Evolutionary conservation across 2,113 vertebrate genomes (phyloP).

Genomic region (Zonotrichia leucophrys): DNA sequence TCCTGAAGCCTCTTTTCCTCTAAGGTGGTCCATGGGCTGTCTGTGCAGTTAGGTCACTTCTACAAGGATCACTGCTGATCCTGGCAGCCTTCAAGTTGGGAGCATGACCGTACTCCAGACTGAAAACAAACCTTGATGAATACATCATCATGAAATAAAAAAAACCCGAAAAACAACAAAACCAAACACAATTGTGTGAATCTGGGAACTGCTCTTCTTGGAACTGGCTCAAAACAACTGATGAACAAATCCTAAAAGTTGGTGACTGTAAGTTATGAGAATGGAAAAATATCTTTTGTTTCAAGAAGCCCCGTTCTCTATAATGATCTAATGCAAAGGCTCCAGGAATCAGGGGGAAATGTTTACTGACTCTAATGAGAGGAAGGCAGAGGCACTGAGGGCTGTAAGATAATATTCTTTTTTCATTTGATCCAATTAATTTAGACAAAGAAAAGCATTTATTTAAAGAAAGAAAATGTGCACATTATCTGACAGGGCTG

Average conservation of each 20-base stretch:
- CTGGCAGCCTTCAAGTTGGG: background rate
- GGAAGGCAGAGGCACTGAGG: background rate
- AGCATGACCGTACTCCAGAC: background rate
- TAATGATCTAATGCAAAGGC: background rate
- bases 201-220: background rate
- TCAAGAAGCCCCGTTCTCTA: rapidly evolving
- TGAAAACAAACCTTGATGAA: background rate
- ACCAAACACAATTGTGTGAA: background rate
- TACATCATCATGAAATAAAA: background rate
- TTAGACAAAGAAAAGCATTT: background rate
- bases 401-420: background rate
- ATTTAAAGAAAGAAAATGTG: background rate
- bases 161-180: background rate
- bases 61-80: background rate
- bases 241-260: background rate
- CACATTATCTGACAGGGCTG: background rate
- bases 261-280: background rate
- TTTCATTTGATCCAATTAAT: background rate
- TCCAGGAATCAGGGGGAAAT: background rate
- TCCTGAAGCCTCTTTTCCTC: background rate
- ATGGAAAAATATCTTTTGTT: background rate
- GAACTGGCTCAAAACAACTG: background rate
- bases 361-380: background rate
- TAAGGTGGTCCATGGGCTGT: background rate
- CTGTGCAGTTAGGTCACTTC: background rate